Base-by-base conservation (phyloP, 2,888 invertebrate species). In the Oxystoma pomonae region DNA sequence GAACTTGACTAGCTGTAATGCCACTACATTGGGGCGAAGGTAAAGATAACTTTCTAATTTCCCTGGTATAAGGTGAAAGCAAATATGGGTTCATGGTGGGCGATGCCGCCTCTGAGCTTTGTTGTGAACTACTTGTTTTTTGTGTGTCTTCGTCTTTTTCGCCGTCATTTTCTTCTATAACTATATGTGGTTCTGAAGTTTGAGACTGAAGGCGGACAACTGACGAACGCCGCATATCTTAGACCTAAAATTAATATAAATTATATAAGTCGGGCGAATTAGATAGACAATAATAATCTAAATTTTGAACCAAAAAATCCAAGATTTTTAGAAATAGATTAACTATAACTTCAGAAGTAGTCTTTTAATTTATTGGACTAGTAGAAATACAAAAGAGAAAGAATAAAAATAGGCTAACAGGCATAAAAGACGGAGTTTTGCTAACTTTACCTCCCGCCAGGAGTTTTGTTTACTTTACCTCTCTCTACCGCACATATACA, bases 21-120 rank as follows among this genome's bases (percentile, higher is more conserved):
- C 93, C 93, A 62, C 91, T 88, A 73, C 92, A 93, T 70, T 91
- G 89, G 1, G 92, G 92, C 0, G 92, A 92, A 1, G 93, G 93
- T 71, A 93, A 81, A 20, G 92, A 93, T 74, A 92, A 90, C 74
- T 93, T 93, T 72, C 93, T 84, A 1, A 88, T 86, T 71, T 89
- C 89, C 60, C 88, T 81, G 59, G 86, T 82, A 72, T 91, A 92
- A 2, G 93, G 93, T 0, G 92, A 92, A 61, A 93, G 80, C 58
- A 92, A 83, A 81, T 90, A 92, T 0, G 92, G 92, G 79, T 92
- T 92, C 73, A 76, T 74, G 65, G 82, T 77, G 1, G 91, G 90
- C 0, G 90, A 91, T 20, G 91, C 91, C 65, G 89, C 88, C 75
- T 90, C 90, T 55, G 90, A 81, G 71, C 87, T 90, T 70, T 84